Conservation (phyloP, 2,113 vertebrate species). For the Anas platyrhynchos region DNA sequence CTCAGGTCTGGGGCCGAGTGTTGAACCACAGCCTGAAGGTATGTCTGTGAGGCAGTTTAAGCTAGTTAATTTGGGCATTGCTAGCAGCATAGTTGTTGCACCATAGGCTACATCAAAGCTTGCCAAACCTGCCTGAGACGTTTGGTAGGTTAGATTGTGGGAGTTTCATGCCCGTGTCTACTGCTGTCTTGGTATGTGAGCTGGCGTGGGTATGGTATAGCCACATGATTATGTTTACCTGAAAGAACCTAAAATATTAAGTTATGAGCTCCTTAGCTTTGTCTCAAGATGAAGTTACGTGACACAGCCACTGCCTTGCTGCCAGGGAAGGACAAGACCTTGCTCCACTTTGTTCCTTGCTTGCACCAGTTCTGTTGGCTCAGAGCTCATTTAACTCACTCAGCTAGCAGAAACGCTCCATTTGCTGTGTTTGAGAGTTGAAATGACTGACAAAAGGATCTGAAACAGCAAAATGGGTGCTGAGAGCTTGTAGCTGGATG, state of each 20-base stretch:
- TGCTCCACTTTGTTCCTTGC: fast-evolving
- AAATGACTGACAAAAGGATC: background rate
- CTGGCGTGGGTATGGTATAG: background rate
- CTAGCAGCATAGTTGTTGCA: background rate
- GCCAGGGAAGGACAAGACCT: background rate
- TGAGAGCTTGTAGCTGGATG: background rate
- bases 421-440: background rate
- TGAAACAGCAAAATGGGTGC: background rate
- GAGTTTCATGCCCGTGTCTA: background rate
- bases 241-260: background rate
- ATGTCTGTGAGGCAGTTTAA: background rate
- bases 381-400: background rate
- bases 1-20: background rate
- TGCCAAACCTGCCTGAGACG: conserved; percentile 33
- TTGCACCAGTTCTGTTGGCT: background rate
- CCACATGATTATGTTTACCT: background rate
- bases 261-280: background rate
- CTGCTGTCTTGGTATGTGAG: background rate
- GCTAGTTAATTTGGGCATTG: background rate
- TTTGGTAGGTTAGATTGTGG: background rate
- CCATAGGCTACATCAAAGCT: background rate
- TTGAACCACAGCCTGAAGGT: conserved; percentile 30
- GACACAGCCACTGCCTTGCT: background rate
- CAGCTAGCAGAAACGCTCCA: background rate
- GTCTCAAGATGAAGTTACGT: background rate